These are phyloP conservation scores for Agriotes lineatus DNA, from an alignment of 2,888 invertebrate genomes.

Conservation along the genomic window DNA sequence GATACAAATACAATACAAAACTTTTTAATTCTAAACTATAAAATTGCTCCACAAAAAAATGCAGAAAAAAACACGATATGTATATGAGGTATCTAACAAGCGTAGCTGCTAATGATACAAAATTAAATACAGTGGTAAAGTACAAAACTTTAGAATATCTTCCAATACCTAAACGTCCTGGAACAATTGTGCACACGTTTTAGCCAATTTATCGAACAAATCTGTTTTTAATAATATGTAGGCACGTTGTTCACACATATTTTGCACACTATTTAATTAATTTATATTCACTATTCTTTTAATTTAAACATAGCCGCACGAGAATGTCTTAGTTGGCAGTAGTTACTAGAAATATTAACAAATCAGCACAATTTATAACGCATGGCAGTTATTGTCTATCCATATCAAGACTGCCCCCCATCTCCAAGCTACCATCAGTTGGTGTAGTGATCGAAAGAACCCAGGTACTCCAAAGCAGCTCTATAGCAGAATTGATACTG, in stretches of 20 bases:
- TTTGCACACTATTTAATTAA: conserved; percentile 60
- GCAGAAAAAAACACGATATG: conserved; percentile 39
- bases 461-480: conserved; percentile 97
- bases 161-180: conserved; percentile 37
- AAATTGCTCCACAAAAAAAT: conserved; percentile 29
- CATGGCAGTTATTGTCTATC: conserved; percentile 61
- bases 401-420: conserved; percentile 37
- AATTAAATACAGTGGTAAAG: conserved; percentile 41
- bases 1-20: conserved; percentile 26
- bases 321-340: conserved; percentile 54
- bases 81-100: conserved; percentile 44
- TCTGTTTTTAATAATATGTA: conserved; percentile 53
- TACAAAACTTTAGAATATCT: conserved; percentile 44
- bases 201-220: conserved; percentile 39
- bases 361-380: conserved; percentile 51
- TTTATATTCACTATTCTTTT: conserved; percentile 50
- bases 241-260: conserved; percentile 65
- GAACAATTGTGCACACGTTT: conserved; percentile 41
- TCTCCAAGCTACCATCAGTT: conserved; percentile 71
- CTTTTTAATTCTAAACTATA: conserved; percentile 28
- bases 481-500: conserved; percentile 99
- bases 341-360: conserved; percentile 53
- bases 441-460: conserved; percentile 97
- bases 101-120: conserved; percentile 41
- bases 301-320: conserved; percentile 51